These are phyloP conservation scores for Butorides virescens DNA, from an alignment of 2,113 vertebrate species.

Conservation along the genomic window DNA sequence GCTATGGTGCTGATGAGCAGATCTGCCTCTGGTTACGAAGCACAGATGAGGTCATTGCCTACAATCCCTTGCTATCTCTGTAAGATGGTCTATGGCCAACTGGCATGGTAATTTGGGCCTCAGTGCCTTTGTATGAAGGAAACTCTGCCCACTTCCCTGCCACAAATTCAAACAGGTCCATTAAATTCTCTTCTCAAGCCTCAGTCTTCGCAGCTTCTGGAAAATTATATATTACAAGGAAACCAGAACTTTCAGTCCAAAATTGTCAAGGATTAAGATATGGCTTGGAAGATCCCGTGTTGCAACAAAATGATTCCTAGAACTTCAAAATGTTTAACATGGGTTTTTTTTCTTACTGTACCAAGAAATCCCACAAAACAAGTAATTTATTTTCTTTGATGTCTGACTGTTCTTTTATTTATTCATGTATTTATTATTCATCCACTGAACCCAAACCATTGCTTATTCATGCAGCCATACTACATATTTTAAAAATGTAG, in stretches of 20 bases:
- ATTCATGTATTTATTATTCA: not conserved
- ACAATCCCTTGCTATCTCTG: not conserved
- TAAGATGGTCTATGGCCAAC: not conserved
- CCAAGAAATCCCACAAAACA: not conserved
- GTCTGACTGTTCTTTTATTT: not conserved
- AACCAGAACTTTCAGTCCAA: not conserved
- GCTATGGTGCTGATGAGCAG: not conserved
- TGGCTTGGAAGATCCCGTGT: not conserved
- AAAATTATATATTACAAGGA: not conserved
- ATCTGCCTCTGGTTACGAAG: not conserved
- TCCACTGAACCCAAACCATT: not conserved
- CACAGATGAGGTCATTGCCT: not conserved
- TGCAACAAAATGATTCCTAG: not conserved
- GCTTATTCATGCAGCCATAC: not conserved
- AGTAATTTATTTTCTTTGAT: not conserved
- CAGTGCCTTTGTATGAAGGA: not conserved
- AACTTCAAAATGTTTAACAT: not conserved
- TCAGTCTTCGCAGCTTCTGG: not conserved
- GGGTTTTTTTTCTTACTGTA: not conserved
- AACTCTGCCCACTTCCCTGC: not conserved
- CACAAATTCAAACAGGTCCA: not conserved
- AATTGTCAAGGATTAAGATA: not conserved
- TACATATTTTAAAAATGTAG: not conserved
- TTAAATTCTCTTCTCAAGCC: not conserved
- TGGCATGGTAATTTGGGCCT: not conserved